Conservation (phyloP, 2,888 invertebrate species). For the Barypeithes pellucidus region DNA sequence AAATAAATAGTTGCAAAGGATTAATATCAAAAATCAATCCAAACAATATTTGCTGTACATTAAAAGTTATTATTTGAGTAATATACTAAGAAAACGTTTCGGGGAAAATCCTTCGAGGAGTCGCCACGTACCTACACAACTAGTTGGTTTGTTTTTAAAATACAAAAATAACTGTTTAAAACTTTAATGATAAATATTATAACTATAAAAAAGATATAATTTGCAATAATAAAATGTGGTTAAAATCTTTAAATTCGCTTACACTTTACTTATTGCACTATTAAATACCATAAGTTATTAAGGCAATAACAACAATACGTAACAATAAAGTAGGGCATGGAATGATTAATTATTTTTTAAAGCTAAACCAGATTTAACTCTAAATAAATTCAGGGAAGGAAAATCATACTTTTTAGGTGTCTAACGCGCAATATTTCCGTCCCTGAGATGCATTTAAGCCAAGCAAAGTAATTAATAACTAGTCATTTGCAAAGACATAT, state of each 20-base stretch:
- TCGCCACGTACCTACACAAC: too few relatives aligned
- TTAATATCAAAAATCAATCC: too few relatives aligned
- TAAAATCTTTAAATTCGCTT: conserved; percentile 1
- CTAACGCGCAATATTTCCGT: too few relatives aligned
- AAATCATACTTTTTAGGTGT: too few relatives aligned
- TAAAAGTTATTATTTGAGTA: too few relatives aligned
- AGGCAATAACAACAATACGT: not conserved
- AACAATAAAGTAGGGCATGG: conserved; percentile 8
- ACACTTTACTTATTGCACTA: conserved; percentile 7
- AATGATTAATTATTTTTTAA: conserved; percentile 1
- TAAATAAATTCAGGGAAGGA: too few relatives aligned
- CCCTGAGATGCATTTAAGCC: too few relatives aligned
- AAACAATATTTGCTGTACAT: too few relatives aligned
- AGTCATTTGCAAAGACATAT: not conserved
- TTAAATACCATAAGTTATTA: conserved; percentile 15
- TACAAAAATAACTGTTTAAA: not conserved
- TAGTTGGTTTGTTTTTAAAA: too few relatives aligned
- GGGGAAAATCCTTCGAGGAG: too few relatives aligned
- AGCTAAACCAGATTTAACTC: not conserved
- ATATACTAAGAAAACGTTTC: too few relatives aligned
- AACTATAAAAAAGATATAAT: conserved; percentile 17
- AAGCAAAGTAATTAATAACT: not conserved
- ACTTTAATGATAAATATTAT: not conserved
- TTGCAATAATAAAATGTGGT: conserved; percentile 7
- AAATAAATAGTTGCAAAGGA: too few relatives aligned